Percentiles rank a stretch among this genome's conserved stretches.
These are phyloP conservation scores for Eupsilia transversa DNA, from an alignment of 2,888 invertebrate species.

Conservation along the genomic window DNA sequence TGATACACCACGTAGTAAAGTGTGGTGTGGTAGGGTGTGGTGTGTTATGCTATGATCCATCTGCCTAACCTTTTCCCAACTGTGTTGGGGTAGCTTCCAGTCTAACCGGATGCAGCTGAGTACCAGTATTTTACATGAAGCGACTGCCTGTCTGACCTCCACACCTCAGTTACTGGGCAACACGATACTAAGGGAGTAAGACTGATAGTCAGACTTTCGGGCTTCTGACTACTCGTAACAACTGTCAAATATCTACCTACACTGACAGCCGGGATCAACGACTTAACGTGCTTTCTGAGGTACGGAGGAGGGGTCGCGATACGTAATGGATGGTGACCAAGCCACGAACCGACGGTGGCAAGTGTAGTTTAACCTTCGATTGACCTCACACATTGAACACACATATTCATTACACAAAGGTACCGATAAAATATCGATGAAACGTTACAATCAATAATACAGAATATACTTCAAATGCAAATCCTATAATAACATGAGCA, in stretches of 20 bases:
- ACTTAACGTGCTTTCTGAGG: neutral
- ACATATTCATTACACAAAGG: neutral
- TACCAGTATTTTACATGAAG: neutral
- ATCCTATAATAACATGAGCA: conserved; percentile 19
- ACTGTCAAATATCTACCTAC: neutral
- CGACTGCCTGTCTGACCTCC: neutral
- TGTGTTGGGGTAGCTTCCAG: neutral
- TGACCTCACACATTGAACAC: no score
- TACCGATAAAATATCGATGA: neutral
- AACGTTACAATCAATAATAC: neutral
- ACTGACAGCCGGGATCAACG: neutral
- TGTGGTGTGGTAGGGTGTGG: no score
- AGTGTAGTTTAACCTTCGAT: neutral
- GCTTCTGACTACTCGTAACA: neutral
- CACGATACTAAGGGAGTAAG: neutral
- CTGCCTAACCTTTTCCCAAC: neutral
- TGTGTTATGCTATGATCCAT: no score
- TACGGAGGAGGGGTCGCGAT: neutral
- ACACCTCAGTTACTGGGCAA: neutral
- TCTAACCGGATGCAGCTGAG: neutral
- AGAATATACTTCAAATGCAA: conserved; percentile 20
- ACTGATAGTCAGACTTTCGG: neutral
- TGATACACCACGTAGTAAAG: no score
- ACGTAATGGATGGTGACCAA: neutral
- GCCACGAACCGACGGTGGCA: neutral